These are phyloP conservation scores for Nycticebus coucang DNA, from an alignment of 2,113 vertebrate species.

Conservation along the genomic window DNA sequence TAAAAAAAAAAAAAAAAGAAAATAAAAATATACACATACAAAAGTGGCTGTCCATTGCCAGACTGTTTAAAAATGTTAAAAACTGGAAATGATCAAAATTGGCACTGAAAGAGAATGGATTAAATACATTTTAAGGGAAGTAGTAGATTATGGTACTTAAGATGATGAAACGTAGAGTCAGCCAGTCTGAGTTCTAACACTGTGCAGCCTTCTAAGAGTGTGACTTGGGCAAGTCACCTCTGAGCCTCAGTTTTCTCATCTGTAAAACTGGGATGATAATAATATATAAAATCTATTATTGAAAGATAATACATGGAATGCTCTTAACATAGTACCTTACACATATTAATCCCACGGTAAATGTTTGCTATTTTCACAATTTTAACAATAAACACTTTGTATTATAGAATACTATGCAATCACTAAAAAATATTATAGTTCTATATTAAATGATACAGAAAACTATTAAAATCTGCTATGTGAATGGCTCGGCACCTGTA, in stretches of 20 bases:
- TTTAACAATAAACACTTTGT: constrained; percentile 28
- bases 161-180: background rate
- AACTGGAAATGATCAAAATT: background rate
- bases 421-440: background rate
- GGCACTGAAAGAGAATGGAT: background rate
- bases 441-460: background rate
- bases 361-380: background rate
- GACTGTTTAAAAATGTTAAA: constrained; percentile 7
- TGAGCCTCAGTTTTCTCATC: background rate
- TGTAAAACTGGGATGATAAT: background rate
- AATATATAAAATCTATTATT: background rate
- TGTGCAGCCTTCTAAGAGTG: background rate
- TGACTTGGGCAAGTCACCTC: background rate
- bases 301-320: background rate
- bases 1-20: too few species aligned
- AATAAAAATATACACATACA: background rate
- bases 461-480: background rate
- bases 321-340: background rate
- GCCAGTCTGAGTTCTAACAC: background rate
- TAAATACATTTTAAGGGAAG: background rate
- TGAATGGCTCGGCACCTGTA: background rate
- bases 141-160: background rate
- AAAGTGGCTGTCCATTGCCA: background rate
- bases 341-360: background rate
- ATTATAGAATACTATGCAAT: background rate